Percentiles rank a stretch among this genome's conserved stretches.
Conservation (phyloP, 2,113 vertebrate species). For the Pongo abelii region DNA sequence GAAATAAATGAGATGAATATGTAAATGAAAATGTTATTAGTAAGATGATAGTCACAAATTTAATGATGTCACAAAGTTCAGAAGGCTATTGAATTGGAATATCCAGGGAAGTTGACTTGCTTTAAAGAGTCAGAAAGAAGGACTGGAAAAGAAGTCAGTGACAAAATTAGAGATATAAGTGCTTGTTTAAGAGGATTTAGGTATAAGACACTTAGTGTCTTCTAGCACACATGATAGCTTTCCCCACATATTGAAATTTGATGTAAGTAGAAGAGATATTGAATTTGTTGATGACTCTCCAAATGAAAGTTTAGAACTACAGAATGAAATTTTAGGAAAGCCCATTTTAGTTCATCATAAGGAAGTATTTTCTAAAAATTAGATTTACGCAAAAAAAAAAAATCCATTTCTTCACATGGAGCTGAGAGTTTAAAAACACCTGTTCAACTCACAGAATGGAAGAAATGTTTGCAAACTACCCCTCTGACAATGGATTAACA, state of each 20-base stretch:
- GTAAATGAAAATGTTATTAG: background rate
- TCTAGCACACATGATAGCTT: fast-evolving
- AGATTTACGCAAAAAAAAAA: background rate
- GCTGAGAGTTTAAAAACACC: background rate
- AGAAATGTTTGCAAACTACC: no score
- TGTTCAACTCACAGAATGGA: no score
- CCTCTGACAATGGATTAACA: no score
- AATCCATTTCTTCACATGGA: background rate
- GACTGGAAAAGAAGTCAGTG: background rate
- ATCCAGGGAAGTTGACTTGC: background rate
- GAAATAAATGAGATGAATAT: background rate
- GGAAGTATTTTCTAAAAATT: background rate
- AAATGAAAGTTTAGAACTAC: background rate
- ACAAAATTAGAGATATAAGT: background rate
- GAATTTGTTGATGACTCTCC: background rate
- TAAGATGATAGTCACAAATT: background rate
- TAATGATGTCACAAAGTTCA: background rate
- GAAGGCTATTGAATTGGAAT: background rate
- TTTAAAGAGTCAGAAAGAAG: background rate
- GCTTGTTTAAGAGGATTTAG: background rate
- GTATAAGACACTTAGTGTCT: fast-evolving
- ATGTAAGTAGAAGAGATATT: no score
- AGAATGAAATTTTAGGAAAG: background rate
- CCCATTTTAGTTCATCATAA: background rate
- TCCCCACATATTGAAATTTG: background rate